Base-by-base conservation (phyloP, 2,113 vertebrate genomes). In the Elgaria multicarinata region DNA sequence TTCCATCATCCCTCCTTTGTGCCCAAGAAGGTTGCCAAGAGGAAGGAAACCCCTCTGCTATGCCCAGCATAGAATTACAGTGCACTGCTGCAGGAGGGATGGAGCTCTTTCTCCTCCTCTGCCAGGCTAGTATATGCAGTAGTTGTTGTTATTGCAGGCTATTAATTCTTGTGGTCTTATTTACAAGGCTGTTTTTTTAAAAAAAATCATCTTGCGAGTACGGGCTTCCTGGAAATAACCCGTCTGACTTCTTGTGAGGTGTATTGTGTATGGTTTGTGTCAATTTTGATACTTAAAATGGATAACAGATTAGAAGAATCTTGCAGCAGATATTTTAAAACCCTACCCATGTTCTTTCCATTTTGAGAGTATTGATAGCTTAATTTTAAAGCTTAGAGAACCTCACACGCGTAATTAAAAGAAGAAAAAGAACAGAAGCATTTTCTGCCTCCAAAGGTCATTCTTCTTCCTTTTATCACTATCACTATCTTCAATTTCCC, bases 401-500 rank as follows among this genome's bases (percentile, higher is more conserved):
- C 31, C 14, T 75, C 36, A 42, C 26, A 6, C 44, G 55, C 1
- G 26, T 1, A 3, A 0, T 83, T 33, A 72, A 72, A 72, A 8
- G 33, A 14, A 6, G 3, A 10, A 7, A 39, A 46, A 80, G 3
- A 46, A 18, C 13, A 66, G 44, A 53, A 13, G 3, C 26, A 1
- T 87, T 1, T 36, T 74, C 89, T 87, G 3, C 0, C 5, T 90
- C 66, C 91, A 72, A 91, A 85, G 33, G 4, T 76, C 83, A 26
- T 36, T 53, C 79, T 58, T 36, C 55, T 62, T 62, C 74, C 1
- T 83, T 33, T 85, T 33, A 7, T 93, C 26, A 7, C n/a, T 18
- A 3, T 33, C 39, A 2, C 20, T 6, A 33, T 88, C 88, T 4
- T 20, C 18, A 46, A 5, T 89, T 67, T 90, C 42, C 77, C 46